phyloP scores from a whole-genome alignment of 1,140 invertebrate genomes.

The Cotesia glomerata region DNA sequence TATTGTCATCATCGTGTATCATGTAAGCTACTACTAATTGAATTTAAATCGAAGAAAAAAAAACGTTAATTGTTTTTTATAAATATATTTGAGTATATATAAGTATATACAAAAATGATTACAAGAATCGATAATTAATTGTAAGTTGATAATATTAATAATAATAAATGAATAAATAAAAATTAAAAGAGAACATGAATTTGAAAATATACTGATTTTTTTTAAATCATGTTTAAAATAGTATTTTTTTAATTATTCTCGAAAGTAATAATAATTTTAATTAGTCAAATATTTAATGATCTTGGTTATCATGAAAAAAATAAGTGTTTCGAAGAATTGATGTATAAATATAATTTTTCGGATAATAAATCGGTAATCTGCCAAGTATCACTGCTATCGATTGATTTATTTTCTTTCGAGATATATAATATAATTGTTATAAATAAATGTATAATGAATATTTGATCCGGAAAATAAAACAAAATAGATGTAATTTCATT shows the following conservation, averaged over 20 bases:
- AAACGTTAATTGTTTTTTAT: slow-evolving; percentile 59
- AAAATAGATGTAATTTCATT: slow-evolving; percentile 59
- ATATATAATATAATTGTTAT: neutral
- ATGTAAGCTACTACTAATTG: slow-evolving; percentile 57
- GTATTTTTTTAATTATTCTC: neutral
- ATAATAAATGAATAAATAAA: neutral
- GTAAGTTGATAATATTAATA: neutral
- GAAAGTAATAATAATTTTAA: no score
- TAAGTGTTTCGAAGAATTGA: no score
- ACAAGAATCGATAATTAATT: slow-evolving; percentile 22
- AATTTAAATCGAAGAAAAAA: slow-evolving; percentile 39
- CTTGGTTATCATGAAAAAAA: no score
- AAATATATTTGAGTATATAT: slow-evolving; percentile 57
- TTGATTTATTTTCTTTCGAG: neutral
- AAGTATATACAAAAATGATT: slow-evolving; percentile 18
- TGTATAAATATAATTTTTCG: no score
- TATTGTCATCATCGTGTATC: slow-evolving; percentile 44
- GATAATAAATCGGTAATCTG: neutral
- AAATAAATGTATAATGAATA: slow-evolving; percentile 3
- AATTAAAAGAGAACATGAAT: no score
- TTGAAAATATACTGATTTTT: no score
- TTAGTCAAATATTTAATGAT: no score
- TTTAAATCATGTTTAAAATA: no score
- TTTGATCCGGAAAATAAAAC: slow-evolving; percentile 26
- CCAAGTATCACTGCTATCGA: neutral